Percentiles rank a stretch among this genome's conserved stretches.
phyloP scores from a whole-genome alignment of 2,113 vertebrate species.

The Haemorhous mexicanus region DNA sequence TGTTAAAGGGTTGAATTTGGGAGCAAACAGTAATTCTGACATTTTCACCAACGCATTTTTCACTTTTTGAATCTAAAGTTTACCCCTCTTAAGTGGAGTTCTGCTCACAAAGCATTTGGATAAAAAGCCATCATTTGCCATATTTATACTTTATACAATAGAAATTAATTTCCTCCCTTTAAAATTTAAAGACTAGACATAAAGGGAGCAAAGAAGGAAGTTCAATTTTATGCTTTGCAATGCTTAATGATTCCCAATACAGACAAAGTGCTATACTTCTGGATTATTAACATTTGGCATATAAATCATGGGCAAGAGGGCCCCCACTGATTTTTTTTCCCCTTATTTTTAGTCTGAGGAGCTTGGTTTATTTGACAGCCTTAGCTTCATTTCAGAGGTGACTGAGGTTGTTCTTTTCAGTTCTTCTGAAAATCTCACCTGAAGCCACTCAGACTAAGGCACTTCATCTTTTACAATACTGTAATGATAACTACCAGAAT shows the following conservation, averaged over 20 bases:
- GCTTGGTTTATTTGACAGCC: constrained; percentile 65
- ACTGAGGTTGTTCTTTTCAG: constrained; percentile 62
- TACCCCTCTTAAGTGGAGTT: constrained; percentile 70
- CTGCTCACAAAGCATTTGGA: constrained; percentile 74
- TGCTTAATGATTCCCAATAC: constrained; percentile 58
- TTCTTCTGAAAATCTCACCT: constrained; percentile 66
- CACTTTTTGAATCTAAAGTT: constrained; percentile 70
- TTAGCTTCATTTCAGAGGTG: constrained; percentile 62
- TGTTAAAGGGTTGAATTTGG: constrained; percentile 72
- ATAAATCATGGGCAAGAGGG: constrained; percentile 2
- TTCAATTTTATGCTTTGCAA: constrained; percentile 55
- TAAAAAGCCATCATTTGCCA: constrained; percentile 79
- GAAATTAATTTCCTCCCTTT: constrained; percentile 65
- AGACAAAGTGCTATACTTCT: constrained; percentile 59
- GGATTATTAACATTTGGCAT: constrained; percentile 61
- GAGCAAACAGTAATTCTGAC: constrained; percentile 63
- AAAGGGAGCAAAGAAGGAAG: constrained; percentile 59
- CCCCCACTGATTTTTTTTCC: background rate
- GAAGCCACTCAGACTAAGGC: constrained; percentile 76
- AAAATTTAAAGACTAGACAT: constrained; percentile 59
- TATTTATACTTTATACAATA: constrained; percentile 68
- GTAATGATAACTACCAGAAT: constrained; percentile 73
- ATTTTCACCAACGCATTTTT: constrained; percentile 72
- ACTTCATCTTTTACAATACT: constrained; percentile 84
- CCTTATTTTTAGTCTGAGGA: constrained; percentile 54